Percentiles rank a stretch among this genome's conserved stretches.
Conservation (phyloP, 2,113 vertebrate genomes). For the Rhynchopsitta pachyrhyncha region DNA sequence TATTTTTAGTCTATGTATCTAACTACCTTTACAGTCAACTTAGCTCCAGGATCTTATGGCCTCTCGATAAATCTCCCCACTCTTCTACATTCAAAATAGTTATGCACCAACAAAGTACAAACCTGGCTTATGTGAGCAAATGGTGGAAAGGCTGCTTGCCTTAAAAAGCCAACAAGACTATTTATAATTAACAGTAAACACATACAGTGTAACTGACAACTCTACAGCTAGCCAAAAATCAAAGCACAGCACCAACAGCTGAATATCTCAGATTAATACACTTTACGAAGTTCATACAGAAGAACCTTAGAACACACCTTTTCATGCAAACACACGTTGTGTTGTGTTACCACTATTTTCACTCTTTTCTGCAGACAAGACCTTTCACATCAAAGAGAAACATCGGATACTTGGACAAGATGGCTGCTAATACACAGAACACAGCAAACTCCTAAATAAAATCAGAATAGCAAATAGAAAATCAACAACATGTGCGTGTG, state of each 20-base stretch:
- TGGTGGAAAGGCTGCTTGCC: background rate
- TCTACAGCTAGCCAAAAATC: background rate
- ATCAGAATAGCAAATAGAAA: background rate
- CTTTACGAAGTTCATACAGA: background rate
- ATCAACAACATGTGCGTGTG: fast-evolving
- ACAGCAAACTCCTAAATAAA: background rate
- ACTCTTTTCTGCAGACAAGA: background rate
- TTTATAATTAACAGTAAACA: constrained; percentile 32
- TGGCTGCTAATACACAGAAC: background rate
- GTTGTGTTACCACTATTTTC: background rate
- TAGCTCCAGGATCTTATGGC: background rate
- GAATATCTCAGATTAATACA: background rate
- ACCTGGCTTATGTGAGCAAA: background rate
- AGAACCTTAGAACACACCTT: background rate
- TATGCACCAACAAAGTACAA: background rate
- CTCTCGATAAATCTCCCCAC: background rate
- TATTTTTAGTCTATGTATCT: background rate
- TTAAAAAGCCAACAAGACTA: background rate
- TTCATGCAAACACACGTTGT: background rate
- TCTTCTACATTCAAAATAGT: background rate
- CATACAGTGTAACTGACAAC: background rate
- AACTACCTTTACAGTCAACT: background rate
- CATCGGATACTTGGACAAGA: background rate
- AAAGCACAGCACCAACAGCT: background rate
- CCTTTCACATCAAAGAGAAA: background rate